A percentile compares a stretch with the other conserved stretches of the same genome.
Evolutionary conservation across 2,888 invertebrate species (phyloP).

Genomic region (Cynaeus angustus): DNA sequence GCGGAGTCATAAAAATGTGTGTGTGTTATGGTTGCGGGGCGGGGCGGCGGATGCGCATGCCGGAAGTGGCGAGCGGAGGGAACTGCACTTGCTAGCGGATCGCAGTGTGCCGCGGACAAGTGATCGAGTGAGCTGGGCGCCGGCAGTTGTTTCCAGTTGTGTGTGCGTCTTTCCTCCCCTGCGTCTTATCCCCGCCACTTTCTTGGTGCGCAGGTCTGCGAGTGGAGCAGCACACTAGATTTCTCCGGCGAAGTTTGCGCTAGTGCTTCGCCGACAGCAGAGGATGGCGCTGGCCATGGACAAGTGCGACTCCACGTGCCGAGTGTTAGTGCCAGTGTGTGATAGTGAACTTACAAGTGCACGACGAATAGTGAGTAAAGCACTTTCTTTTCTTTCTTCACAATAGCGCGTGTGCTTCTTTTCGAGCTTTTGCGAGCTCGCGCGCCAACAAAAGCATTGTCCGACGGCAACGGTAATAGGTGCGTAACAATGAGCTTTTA

Average conservation of each 20-base stretch:
- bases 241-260: constrained; percentile 56
- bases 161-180: constrained; percentile 62
- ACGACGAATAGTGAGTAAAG: constrained; percentile 25
- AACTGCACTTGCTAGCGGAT: constrained; percentile 58
- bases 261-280: constrained; percentile 55
- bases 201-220: constrained; percentile 65
- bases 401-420: constrained; percentile 26
- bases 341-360: constrained; percentile 14
- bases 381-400: constrained; percentile 31
- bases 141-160: constrained; percentile 55
- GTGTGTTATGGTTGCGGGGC: constrained; percentile 66
- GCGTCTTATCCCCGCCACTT: constrained; percentile 65
- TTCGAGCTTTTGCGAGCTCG: constrained; percentile 20
- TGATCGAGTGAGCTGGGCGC: constrained; percentile 15
- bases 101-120: constrained; percentile 32
- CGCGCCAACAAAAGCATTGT: constrained; percentile 52
- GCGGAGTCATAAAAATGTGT: constrained; percentile 69
- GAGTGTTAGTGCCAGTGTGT: constrained; percentile 27
- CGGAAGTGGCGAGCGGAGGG: constrained; percentile 65
- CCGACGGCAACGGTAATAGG: constrained; percentile 58
- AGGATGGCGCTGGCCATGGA: constrained; percentile 29
- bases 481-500: constrained; percentile 51
- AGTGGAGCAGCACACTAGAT: constrained; percentile 59
- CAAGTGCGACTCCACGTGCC: constrained; percentile 19
- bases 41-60: constrained; percentile 66